Evolutionary conservation across 2,888 invertebrate genomes (phyloP).

Genomic region (Pseudanteris insignis): DNA sequence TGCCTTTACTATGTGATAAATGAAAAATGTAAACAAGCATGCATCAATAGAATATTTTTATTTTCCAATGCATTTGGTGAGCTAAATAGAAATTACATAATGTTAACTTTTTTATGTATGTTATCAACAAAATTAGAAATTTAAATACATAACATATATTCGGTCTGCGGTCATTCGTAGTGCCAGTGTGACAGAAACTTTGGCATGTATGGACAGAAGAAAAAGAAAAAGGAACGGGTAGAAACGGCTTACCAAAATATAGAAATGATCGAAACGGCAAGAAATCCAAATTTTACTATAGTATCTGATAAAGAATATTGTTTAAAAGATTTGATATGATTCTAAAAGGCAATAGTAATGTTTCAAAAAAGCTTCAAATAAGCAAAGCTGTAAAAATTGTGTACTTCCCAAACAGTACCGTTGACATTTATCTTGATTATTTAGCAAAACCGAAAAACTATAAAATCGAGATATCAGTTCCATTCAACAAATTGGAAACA

Average conservation of each 20-base stretch:
- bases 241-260: constrained; percentile 25
- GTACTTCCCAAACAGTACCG: constrained; percentile 6
- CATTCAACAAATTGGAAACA: neutral
- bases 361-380: constrained; percentile 4
- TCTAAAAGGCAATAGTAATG: neutral
- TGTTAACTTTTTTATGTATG: constrained; percentile 13
- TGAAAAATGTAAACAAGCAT: constrained; percentile 18
- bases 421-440: constrained; percentile 1
- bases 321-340: constrained; percentile 2
- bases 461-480: neutral
- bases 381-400: constrained; percentile 8
- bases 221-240: constrained; percentile 17
- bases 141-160: constrained; percentile 40
- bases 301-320: neutral
- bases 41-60: constrained; percentile 25
- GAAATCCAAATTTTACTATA: constrained; percentile 16
- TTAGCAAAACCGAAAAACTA: neutral
- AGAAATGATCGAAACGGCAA: constrained; percentile 17
- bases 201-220: constrained; percentile 25
- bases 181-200: constrained; percentile 43
- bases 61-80: constrained; percentile 40
- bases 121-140: constrained; percentile 19
- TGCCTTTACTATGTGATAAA: constrained; percentile 17
- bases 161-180: constrained; percentile 39
- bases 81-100: constrained; percentile 36